Evolutionary conservation across 2,113 vertebrate species (phyloP).

Genomic region (Ibidorhyncha struthersii): DNA sequence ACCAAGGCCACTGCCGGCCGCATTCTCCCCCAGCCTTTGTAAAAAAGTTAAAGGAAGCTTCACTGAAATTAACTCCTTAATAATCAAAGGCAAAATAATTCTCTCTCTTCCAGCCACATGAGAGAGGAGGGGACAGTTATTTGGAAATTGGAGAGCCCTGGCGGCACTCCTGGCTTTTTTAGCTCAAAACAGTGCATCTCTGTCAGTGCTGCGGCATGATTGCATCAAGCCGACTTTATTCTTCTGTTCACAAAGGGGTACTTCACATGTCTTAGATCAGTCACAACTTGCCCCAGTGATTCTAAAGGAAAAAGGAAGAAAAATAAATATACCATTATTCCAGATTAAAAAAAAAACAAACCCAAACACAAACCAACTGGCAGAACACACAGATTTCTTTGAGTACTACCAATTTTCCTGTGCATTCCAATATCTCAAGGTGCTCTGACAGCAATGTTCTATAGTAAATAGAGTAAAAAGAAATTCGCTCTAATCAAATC

Average conservation of each 20-base stretch:
- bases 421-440: neutral
- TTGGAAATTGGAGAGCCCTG: neutral
- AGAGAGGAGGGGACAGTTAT: neutral
- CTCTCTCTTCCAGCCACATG: neutral
- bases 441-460: neutral
- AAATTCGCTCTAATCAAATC: neutral
- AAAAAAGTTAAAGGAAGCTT: neutral
- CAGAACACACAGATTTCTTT: neutral
- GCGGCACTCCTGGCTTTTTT: neutral
- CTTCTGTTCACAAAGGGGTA: neutral
- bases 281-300: constrained; percentile 2
- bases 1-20: accelerated
- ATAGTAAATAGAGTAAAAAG: neutral
- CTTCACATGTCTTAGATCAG: neutral
- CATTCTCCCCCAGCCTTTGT: neutral
- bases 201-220: neutral
- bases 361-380: neutral
- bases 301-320: neutral
- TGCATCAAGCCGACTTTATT: neutral
- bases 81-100: neutral
- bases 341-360: neutral
- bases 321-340: neutral
- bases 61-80: neutral
- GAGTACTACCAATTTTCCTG: neutral
- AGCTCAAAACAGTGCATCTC: neutral